Evolutionary conservation across 1,140 invertebrate species (phyloP), one percentile per base, ranked within the genome.

Genomic region (Araneus ventricosus): DNA sequence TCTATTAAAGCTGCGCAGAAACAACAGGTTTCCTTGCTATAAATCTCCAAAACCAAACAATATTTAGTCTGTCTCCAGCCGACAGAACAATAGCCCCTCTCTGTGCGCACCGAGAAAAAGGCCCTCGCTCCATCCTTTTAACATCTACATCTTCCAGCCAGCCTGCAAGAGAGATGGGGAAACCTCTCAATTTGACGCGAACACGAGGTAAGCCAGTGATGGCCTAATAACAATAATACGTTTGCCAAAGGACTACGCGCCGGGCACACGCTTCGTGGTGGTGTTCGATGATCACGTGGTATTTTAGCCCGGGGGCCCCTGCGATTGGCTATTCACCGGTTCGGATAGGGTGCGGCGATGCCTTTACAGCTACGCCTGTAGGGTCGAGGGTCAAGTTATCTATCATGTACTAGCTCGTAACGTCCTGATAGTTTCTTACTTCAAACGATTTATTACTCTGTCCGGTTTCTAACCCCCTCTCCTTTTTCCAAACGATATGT

Each of bases 361-460:
- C 34, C 91, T 87, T 93, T 79, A 52, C 67, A 93, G 91, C 91
- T 87, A 93, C 91, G 91, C 91, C 91, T 93, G 91, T 34, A 27
- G 91, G 67, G 91, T 93, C 84, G 37, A 10, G 85, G 91, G 91
- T 93, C 91, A 93, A 93, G 91, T 87, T 93, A 93, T 93, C 91
- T 93, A 93, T 93, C 91, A 87, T 93, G 91, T 93, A 88, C 91
- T 63, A 88, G 91, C 91, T 85, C 91, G 84, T 79, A 93, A 41
- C 82, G 37, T 93, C 91, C 91, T 93, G 91, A 93, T 93, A 93
- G 84, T 87, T 93, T 88, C 91, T 87, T 90, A 90, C 88, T 85
- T 93, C 84, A 93, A 93, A 88, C 91, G 91, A 93, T 93, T 93
- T 93, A 93, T 93, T 93, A 93, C 85, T 34, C 91, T 80, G 91